Percentiles rank a stretch among this genome's conserved stretches.
Conservation (phyloP, 2,113 vertebrate genomes). For the human (Homo sapiens) region DNA sequence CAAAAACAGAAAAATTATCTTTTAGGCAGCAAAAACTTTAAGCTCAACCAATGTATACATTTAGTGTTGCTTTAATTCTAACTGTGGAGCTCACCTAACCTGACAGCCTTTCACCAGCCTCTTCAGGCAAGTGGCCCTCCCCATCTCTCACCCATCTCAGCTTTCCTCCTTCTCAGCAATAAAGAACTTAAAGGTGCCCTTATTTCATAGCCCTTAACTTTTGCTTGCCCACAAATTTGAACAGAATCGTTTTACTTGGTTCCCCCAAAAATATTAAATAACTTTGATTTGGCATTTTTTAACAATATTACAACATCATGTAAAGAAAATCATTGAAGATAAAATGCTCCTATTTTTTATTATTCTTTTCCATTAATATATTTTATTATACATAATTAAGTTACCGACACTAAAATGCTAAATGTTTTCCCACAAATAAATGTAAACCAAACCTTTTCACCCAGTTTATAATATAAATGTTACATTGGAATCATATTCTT, state of each 20-base stretch:
- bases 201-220: not conserved
- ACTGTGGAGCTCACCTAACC: not conserved
- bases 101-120: not conserved
- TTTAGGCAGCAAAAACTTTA: not conserved
- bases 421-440: conserved; percentile 8
- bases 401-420: conserved; percentile 25
- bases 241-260: not conserved
- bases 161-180: not conserved
- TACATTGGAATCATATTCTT: not conserved
- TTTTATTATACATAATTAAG: conserved; percentile 12
- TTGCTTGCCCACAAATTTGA: not conserved
- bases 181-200: not conserved
- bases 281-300: not conserved
- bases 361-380: not conserved
- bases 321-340: not conserved
- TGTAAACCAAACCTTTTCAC: not conserved
- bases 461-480: not conserved
- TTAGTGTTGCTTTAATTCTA: not conserved
- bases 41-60: not conserved
- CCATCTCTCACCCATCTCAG: not conserved
- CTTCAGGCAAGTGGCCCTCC: not conserved
- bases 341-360: conserved; percentile 5
- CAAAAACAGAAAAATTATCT: not conserved
- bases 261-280: not conserved
- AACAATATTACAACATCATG: not conserved